Base-by-base conservation (phyloP, 2,113 vertebrate species). In the Hydropotes inermis region DNA sequence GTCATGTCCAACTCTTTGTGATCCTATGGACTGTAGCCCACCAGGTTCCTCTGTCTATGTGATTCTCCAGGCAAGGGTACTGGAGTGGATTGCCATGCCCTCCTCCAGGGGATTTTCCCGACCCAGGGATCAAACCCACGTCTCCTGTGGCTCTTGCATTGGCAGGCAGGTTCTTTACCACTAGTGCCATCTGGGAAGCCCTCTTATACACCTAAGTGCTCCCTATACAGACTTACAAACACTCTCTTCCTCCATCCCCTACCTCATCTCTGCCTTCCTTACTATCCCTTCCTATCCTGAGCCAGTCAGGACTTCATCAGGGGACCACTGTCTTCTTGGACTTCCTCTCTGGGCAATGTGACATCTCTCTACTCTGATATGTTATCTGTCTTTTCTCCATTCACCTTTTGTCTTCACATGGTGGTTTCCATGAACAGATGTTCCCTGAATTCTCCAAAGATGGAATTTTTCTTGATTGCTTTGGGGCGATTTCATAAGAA, bases 391-490 rank as follows among this genome's bases (percentile, higher is more conserved):
- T 28, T 30, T 52, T 79, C 23, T 85, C 61, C 64, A 74, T 70
- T 58, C 19, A 91, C 58, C 25, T 58, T 82, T 17, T 58, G 33
- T 64, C 85, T 92, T 61, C 89, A 82, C 87, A 19, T 28, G 36
- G 36, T 74, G 58, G 47, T 87, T 76, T 43, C 88, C 47, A 47
- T 60, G 47, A 85, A 47, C 5, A 64, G 7, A 74, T 14, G 16
- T 87, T 36, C 57, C 54, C 89, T 76, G 54, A 21, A 86, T 89
- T 94, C 52, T 82, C 87, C 70, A 94, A 94, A 89, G 43, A 64
- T 52, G 52, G 57, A 30, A 14, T 87, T 92, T 57, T 57, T 60
- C 61, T 25, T 85, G 52, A 85, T 57, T 92, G 58, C 54, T 81
- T 92, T 89, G 82, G 11, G 28, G 70, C 64, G 14, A 36, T 58